Conservation (phyloP, 2,113 vertebrate species). For the Stomatorhinus ivindoensis region DNA sequence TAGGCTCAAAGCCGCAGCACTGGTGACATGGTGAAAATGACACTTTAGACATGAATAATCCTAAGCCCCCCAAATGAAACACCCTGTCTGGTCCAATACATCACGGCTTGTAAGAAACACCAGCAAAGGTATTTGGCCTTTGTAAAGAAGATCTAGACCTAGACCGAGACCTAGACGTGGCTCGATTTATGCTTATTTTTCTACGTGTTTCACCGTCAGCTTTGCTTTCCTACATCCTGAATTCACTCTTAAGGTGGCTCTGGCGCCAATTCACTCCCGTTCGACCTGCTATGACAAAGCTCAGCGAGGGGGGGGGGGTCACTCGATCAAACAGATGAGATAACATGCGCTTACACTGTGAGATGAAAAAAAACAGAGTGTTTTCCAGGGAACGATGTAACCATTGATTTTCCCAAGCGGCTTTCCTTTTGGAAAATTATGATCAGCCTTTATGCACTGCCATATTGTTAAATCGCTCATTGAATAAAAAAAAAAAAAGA, state of each 20-base stretch:
- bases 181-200: background rate
- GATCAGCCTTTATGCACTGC: background rate
- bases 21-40: background rate
- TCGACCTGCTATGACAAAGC: background rate
- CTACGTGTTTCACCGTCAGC: background rate
- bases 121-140: background rate
- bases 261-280: background rate
- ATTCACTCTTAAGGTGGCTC: background rate
- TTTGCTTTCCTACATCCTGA: background rate
- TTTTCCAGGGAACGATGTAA: background rate
- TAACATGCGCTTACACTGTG: background rate
- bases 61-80: background rate
- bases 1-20: background rate
- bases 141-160: background rate
- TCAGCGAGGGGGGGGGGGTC: background rate
- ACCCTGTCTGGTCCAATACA: background rate
- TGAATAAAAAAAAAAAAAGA: background rate
- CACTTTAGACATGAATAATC: background rate
- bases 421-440: background rate
- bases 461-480: background rate
- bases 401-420: background rate
- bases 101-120: background rate
- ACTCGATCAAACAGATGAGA: background rate
- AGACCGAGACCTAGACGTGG: no score
- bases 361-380: background rate